Evolutionary conservation across 2,888 invertebrate species (phyloP).

Genomic region (Coenonympha glycerion): DNA sequence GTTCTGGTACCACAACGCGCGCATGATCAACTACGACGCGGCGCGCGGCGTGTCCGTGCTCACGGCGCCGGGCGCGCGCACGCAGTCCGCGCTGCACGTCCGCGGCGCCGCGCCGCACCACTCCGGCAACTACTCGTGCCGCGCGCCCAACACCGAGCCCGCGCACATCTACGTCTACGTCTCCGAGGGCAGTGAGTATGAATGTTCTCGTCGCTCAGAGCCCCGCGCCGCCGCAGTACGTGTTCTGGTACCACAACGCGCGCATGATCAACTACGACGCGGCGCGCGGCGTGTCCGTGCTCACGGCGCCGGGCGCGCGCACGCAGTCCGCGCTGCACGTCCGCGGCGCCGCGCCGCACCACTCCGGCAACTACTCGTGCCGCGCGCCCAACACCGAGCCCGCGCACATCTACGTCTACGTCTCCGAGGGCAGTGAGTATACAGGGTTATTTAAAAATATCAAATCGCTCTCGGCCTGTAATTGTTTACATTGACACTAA

Average conservation of each 20-base stretch:
- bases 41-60: conserved; percentile 87
- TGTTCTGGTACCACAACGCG: conserved; percentile 96
- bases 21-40: conserved; percentile 95
- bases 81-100: conserved; percentile 90
- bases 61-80: conserved; percentile 88
- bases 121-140: conserved; percentile 94
- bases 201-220: conserved; percentile 78
- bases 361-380: conserved; percentile 95
- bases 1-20: conserved; percentile 96
- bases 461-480: too few relatives aligned
- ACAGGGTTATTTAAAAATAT: not conserved
- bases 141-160: conserved; percentile 91
- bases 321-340: conserved; percentile 91
- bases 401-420: conserved; percentile 91
- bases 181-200: not conserved
- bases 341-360: conserved; percentile 80
- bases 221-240: conserved; percentile 94
- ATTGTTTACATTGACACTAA: too few relatives aligned
- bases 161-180: conserved; percentile 81
- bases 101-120: conserved; percentile 82
- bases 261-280: conserved; percentile 95
- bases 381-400: conserved; percentile 92
- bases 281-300: conserved; percentile 86
- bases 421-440: conserved; percentile 84
- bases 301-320: conserved; percentile 87